Conservation (phyloP, 2,113 vertebrate species). For the Blennius ocellaris region DNA sequence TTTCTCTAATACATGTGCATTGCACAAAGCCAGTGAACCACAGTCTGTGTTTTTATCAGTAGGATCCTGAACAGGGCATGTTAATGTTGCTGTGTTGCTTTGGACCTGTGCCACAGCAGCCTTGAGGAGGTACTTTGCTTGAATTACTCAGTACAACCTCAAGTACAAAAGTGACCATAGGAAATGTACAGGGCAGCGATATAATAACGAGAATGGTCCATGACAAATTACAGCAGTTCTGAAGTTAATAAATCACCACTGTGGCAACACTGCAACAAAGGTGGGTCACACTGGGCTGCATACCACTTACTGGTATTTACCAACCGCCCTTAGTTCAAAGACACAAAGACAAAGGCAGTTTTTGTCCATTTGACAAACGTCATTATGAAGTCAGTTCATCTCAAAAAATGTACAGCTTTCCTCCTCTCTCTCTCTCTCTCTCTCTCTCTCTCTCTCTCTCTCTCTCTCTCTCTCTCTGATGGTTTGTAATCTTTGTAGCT, state of each 20-base stretch:
- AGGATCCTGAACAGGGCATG: constrained; percentile 52
- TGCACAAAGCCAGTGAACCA: constrained; percentile 37
- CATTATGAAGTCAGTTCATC: not conserved
- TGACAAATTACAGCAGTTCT: constrained; percentile 12
- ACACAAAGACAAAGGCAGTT: too few relatives aligned
- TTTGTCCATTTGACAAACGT: not conserved
- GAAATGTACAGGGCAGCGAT: constrained; percentile 8
- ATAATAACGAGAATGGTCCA: constrained; percentile 3
- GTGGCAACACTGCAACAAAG: not conserved
- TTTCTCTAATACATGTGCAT: constrained; percentile 56
- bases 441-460: too few relatives aligned
- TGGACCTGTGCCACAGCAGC: constrained; percentile 50
- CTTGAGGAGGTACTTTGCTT: constrained; percentile 44
- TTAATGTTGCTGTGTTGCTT: constrained; percentile 33
- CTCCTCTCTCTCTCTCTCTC: not conserved
- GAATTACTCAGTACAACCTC: constrained; percentile 37
- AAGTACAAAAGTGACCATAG: constrained; percentile 3
- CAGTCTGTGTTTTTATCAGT: constrained; percentile 48
- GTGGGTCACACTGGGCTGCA: constrained; percentile 2
- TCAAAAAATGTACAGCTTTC: not conserved
- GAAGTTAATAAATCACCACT: constrained; percentile 12
- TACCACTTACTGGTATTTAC: not conserved
- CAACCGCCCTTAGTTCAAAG: not conserved
- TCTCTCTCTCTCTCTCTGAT: too few relatives aligned
- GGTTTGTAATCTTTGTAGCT: not conserved